Conservation (phyloP, 2,113 vertebrate species). For the Melanerpes formicivorus region DNA sequence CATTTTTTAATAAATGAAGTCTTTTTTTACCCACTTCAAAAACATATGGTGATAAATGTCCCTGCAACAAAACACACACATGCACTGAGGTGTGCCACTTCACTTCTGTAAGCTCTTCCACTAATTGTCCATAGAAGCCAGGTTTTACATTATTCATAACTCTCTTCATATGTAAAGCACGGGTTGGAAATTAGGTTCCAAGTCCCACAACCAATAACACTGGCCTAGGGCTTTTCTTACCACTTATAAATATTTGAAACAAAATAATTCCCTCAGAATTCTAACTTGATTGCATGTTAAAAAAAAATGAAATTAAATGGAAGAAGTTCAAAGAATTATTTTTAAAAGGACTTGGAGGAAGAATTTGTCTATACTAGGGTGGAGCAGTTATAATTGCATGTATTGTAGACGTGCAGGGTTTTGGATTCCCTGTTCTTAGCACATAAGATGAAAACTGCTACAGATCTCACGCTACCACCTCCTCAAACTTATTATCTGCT, state of each 20-base stretch:
- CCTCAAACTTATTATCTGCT: slow-evolving; percentile 17
- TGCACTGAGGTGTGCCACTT: background rate
- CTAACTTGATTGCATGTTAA: background rate
- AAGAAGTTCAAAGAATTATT: slow-evolving; percentile 45
- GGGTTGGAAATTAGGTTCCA: background rate
- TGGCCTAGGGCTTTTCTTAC: slow-evolving; percentile 5
- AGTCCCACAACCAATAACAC: background rate
- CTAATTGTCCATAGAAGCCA: background rate
- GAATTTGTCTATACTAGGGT: background rate
- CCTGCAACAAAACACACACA: background rate
- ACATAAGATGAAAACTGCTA: background rate
- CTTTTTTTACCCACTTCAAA: background rate
- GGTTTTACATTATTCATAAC: slow-evolving; percentile 11
- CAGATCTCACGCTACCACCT: background rate
- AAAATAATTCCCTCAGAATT: slow-evolving; percentile 18
- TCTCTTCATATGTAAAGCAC: background rate
- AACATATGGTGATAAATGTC: background rate
- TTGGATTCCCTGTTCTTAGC: background rate
- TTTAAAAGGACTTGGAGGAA: slow-evolving; percentile 21
- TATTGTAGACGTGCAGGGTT: background rate
- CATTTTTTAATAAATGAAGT: background rate
- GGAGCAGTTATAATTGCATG: slow-evolving; percentile 5
- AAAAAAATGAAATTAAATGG: background rate
- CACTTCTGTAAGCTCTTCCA: background rate
- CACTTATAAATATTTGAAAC: slow-evolving; percentile 20